These are phyloP conservation scores for Papilio xuthus DNA, from an alignment of 1,140 invertebrate genomes.

Conservation along the genomic window DNA sequence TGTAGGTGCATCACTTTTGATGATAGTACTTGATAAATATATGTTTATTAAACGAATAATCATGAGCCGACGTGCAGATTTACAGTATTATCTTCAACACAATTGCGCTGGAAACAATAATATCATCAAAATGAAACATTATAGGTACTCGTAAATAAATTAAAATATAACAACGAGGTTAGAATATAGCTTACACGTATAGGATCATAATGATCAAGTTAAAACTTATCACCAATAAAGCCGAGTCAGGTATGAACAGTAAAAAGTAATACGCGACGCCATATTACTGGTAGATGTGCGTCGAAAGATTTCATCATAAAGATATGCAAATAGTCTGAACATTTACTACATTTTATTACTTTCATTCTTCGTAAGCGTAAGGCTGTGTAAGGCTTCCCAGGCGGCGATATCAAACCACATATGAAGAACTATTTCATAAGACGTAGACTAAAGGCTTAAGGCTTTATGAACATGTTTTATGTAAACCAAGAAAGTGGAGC, in stretches of 20 bases:
- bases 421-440: constrained; percentile 23
- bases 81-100: too few relatives aligned
- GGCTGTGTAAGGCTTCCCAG: background rate
- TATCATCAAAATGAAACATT: too few relatives aligned
- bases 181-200: background rate
- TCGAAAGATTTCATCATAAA: constrained; percentile 18
- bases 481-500: background rate
- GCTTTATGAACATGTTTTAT: constrained; percentile 23
- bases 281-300: background rate
- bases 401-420: constrained; percentile 8
- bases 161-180: background rate
- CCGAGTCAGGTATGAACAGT: background rate
- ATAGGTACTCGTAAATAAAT: background rate
- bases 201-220: constrained; percentile 26
- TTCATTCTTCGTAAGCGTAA: background rate
- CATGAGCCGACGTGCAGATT: too few relatives aligned
- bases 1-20: too few relatives aligned
- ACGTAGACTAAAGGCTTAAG: constrained; percentile 10
- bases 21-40: too few relatives aligned
- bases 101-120: too few relatives aligned
- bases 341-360: constrained; percentile 19
- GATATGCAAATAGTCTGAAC: constrained; percentile 5
- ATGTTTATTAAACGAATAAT: too few relatives aligned
- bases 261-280: background rate
- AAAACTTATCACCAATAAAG: background rate